Conservation (phyloP, 2,888 invertebrate genomes). For the Andrena dorsata region DNA sequence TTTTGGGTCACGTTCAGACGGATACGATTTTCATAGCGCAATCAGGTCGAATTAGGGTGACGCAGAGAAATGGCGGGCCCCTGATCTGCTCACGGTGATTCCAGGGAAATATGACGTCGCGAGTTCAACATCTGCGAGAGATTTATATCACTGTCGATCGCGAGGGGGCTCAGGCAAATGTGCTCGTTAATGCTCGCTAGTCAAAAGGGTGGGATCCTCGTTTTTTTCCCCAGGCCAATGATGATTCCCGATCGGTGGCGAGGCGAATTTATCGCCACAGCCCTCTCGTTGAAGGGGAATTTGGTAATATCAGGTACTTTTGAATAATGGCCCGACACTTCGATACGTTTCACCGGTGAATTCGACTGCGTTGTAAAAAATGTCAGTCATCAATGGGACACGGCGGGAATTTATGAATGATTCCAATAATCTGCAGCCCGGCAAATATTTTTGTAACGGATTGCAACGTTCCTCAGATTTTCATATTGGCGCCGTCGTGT, state of each 20-base stretch:
- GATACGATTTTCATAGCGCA: slow-evolving; percentile 39
- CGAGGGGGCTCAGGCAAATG: slow-evolving; percentile 3
- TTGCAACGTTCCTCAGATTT: not conserved
- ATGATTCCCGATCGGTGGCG: not conserved
- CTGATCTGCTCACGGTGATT: slow-evolving; percentile 10
- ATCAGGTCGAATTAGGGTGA: slow-evolving; percentile 28
- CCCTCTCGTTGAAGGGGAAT: not conserved
- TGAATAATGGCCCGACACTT: not conserved
- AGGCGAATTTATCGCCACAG: slow-evolving; percentile 13
- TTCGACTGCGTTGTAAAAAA: slow-evolving; percentile 8
- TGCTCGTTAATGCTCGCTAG: slow-evolving; percentile 63
- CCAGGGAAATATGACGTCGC: slow-evolving; percentile 26
- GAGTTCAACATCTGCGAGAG: slow-evolving; percentile 43
- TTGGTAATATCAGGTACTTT: slow-evolving; percentile 11
- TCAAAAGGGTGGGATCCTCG: slow-evolving; percentile 49
- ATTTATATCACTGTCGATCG: slow-evolving; percentile 25
- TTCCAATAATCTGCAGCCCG: not conserved
- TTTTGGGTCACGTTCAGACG: slow-evolving; percentile 31
- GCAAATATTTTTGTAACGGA: slow-evolving; percentile 12
- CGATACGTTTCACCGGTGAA: slow-evolving; percentile 31
- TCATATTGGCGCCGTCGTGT: not conserved
- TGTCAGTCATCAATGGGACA: not conserved
- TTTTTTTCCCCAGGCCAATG: slow-evolving; percentile 4
- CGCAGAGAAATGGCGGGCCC: slow-evolving; percentile 19
- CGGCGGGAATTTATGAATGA: not conserved